Evolutionary conservation across 2,888 invertebrate species (phyloP), one percentile per base, ranked within the genome.

Genomic region (Mythimna albipuncta): DNA sequence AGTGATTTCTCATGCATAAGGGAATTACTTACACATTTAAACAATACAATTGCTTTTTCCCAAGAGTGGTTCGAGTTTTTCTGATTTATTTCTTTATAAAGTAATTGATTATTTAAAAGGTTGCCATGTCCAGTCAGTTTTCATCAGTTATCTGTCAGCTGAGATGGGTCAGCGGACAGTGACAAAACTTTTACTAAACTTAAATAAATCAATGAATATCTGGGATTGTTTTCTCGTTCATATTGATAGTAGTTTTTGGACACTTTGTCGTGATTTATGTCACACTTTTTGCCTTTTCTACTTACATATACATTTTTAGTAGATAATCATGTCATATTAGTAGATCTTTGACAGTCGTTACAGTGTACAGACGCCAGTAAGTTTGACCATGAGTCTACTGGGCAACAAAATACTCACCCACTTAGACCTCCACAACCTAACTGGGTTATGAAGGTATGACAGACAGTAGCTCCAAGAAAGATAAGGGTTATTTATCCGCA

Each of bases 91-190:
- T 26, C 21, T 72, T 47, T 73, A 50, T 13, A 57, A 50, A 65
- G 10, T 47, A 61, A 52, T 79, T 66, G 21, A 62, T 80, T 75
- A 69, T 80, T 64, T 69, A 69, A 80, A 64, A 75, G 61, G 61
- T 69, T 47, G 52, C 61, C 61, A 63, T 67, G 67, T 71, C 21
- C 38, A 54, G 73, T 67, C 72, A 52, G 69, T 76, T 72, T 81
- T 79, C 58, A 79, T 83, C 76, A 83, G 76, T 44, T 63, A 75
- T 52, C 32, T 73, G 64, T 26, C 58, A 52, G 47, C 55, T 81
- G 79, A 79, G 73, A 68, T 47, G 79, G 70, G 76, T 73, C 61
- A 57, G 11, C 26, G 11, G 35, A 64, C 44, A 73, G 35, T 76
- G 67, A 32, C 55, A 47, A 26, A 80, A 75, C 41, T 78, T 77